Percentiles rank a stretch among this genome's conserved stretches.
Evolutionary conservation across 2,113 vertebrate genomes (phyloP).

Genomic region (Corythornis vintsioides): DNA sequence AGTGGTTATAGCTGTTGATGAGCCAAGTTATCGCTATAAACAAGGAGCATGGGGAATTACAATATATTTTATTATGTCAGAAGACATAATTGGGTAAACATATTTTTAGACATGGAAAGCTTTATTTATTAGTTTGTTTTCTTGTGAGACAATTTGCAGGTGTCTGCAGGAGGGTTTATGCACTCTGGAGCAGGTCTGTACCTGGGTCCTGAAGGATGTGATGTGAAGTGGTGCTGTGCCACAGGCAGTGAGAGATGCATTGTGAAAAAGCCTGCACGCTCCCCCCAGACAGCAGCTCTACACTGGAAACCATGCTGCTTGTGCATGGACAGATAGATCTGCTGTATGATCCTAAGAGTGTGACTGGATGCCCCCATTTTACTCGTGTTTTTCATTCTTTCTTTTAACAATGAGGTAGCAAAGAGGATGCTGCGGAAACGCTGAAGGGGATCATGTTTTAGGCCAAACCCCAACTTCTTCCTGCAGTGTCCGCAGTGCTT

Average conservation of each 20-base stretch:
- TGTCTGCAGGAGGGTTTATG: background rate
- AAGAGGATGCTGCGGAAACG: background rate
- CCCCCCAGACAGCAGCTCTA: background rate
- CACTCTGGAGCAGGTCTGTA: background rate
- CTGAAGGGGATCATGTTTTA: background rate
- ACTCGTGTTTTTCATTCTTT: background rate
- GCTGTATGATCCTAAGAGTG: background rate
- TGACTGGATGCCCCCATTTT: background rate
- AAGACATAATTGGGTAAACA: background rate
- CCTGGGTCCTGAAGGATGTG: background rate
- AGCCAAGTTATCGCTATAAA: background rate
- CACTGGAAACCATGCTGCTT: background rate
- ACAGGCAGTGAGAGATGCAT: background rate
- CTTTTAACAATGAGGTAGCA: background rate
- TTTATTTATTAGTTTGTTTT: background rate
- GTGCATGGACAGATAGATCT: background rate
- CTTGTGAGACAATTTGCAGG: background rate
- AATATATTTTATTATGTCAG: background rate
- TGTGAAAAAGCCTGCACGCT: background rate
- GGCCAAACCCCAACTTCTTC: background rate
- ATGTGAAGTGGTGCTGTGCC: background rate
- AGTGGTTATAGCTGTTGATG: background rate
- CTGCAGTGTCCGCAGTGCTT: fast-evolving
- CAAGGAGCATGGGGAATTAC: background rate
- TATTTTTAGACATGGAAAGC: background rate